phyloP scores from a whole-genome alignment of 2,888 invertebrate species.

The Desoria tigrina region DNA sequence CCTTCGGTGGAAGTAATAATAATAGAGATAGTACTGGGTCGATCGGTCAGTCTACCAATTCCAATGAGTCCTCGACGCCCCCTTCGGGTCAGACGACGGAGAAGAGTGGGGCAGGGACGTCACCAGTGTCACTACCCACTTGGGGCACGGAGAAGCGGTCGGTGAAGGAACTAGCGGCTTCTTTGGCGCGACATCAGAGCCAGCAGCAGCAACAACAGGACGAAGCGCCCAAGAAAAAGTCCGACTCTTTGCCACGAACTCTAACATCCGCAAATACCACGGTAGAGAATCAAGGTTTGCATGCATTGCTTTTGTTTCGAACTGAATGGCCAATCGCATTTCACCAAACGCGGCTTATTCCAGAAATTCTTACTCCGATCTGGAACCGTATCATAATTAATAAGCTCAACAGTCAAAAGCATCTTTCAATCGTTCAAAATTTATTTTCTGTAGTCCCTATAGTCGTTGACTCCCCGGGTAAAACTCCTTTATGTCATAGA shows the following conservation, averaged over 20 bases:
- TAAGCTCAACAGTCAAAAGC: too few species aligned
- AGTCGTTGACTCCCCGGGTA: too few species aligned
- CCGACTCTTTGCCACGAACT: slow-evolving; percentile 49
- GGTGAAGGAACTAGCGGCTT: slow-evolving; percentile 62
- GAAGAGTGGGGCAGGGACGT: slow-evolving; percentile 24
- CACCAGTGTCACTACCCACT: slow-evolving; percentile 46
- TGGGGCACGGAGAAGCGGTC: slow-evolving; percentile 57
- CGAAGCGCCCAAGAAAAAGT: slow-evolving; percentile 46
- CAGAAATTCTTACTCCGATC: background rate
- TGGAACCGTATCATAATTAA: too few species aligned
- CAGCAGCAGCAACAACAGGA: slow-evolving; percentile 26
- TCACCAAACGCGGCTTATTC: background rate
- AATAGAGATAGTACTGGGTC: slow-evolving; percentile 31
- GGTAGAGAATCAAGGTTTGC: slow-evolving; percentile 52
- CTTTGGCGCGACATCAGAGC: slow-evolving; percentile 55
- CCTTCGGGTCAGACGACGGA: slow-evolving; percentile 28
- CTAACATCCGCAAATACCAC: slow-evolving; percentile 13
- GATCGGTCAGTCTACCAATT: background rate
- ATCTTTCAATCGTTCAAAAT: too few species aligned
- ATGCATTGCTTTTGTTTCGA: slow-evolving; percentile 28
- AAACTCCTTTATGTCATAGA: too few species aligned
- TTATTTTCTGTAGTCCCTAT: too few species aligned
- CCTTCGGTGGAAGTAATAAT: slow-evolving; percentile 36
- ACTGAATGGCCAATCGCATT: background rate
- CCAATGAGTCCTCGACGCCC: slow-evolving; percentile 6